Evolutionary conservation across 2,797 vertebrate genomes (phyloP), one percentile per base, ranked within the genome.

Genomic region (Brachyrhaphis roseni): DNA sequence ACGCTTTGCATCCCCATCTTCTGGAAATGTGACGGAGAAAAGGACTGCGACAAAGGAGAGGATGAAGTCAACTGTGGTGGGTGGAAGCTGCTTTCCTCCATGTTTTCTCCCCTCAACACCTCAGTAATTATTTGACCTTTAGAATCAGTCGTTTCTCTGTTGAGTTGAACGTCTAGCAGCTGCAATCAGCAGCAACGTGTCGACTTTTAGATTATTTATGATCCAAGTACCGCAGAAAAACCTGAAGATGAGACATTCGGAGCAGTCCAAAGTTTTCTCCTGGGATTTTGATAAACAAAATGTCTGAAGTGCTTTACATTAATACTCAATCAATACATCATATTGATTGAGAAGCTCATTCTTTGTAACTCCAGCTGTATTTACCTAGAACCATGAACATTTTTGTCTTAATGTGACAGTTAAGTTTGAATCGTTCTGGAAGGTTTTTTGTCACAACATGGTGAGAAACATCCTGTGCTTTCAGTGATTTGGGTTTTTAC

Each of bases 1-100:
- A 97, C 96, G 45, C 97, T 98, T 86, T 99, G 98, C 81, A 97
- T 99, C 90, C 98, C 98, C 7, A 68, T 96, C 76, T 98, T 96
- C 94, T 99, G 98, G 98, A 97, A 97, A 83, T 99, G 98, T 90
- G 98, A 99, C 83, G 97, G 97, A 79, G 98, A 99, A 93, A 96
- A 91, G 88, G 98, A 99, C 95, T 99, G 98, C 85, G 97, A 97
- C 94, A 97, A 95, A 83, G 98, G 96, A 82, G 97, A 97, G 93
- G 98, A 99, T 78, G 98, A 99, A 93, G 90, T 97, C 82, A 96
- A 96, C 93, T 99, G 98, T 94, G 97, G 98, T 99, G 96, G 94
- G 98, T 94, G 66, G n/a, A 77, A 26, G 8, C 13, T 5, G 5
- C 53, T 15, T 74, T 49, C 11, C 20, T 45, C 4, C 46, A 4